These are phyloP conservation scores for Eospalax fontanierii DNA, from an alignment of 2,797 vertebrate genomes.

Conservation along the genomic window DNA sequence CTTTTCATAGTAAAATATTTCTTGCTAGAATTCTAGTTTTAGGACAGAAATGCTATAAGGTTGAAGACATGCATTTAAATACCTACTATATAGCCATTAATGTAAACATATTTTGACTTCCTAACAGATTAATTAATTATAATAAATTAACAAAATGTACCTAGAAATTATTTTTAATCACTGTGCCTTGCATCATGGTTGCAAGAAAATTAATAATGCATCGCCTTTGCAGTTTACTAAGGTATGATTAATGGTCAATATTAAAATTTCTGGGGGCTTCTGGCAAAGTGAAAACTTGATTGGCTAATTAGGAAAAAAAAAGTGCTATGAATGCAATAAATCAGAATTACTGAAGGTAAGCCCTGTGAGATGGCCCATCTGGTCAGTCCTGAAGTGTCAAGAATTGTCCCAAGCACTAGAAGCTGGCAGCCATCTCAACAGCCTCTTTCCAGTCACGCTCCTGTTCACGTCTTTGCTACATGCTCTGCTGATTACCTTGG, in stretches of 20 bases:
- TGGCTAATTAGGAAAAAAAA: conserved; percentile 78
- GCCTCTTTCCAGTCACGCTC: conserved; percentile 90
- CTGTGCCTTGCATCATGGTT: conserved; percentile 75
- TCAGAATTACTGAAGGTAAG: conserved; percentile 86
- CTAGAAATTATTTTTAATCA: conserved; percentile 86
- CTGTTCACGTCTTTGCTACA: conserved; percentile 90
- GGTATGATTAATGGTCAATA: conserved; percentile 88
- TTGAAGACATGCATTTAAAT: conserved; percentile 60
- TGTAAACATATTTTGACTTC: conserved; percentile 79
- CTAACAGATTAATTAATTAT: conserved; percentile 77
- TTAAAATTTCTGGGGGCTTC: conserved; percentile 84
- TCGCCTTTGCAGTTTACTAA: conserved; percentile 81
- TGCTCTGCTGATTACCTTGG: conserved; percentile 92
- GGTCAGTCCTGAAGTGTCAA: conserved; percentile 40
- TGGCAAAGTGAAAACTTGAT: conserved; percentile 82
- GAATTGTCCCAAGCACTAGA: conserved; percentile 80
- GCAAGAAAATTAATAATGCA: conserved; percentile 85
- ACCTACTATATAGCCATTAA: conserved; percentile 59
- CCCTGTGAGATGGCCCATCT: conserved; percentile 72
- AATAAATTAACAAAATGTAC: conserved; percentile 82
- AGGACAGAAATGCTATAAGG: neutral
- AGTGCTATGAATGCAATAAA: conserved; percentile 87
- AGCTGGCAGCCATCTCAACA: conserved; percentile 86
- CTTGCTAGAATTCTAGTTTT: conserved; percentile 63
- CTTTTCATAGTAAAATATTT: conserved; percentile 51